Base-by-base conservation (phyloP, 2,888 invertebrate species). In the Leptogaster cylindrica region DNA sequence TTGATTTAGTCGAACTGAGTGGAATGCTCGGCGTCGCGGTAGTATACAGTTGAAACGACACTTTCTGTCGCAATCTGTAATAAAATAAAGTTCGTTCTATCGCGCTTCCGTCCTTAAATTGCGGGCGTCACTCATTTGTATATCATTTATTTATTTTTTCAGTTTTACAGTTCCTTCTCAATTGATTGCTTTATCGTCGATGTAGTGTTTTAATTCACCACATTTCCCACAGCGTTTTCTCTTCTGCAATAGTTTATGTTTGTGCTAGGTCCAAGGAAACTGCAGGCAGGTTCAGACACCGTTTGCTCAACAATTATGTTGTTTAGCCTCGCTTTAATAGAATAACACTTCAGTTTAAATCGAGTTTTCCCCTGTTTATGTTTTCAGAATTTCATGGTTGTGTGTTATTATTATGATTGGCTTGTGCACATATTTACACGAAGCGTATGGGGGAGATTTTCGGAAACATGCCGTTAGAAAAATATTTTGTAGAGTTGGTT, bases 241-340 rank as follows among this genome's bases (percentile, higher is more conserved):
- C 36, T 36, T 25, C 23, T 39, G 39, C 23, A 33, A 39, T 36
- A 39, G 55, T 55, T 55, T 55, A 55, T 39, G 20, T 55, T 55
- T 36, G 33, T 39, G 2, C 55, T 18, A 12, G 36, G 36, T 39
- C 55, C 39, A 33, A 55, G 55, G 55, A 36, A 55, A 55, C 55
- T 36, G 10, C 20, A 1, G 25, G 20, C 55, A 55, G 55, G 55
- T 55, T 55, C 23, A 20, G 55, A 55, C 33, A 55, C 55, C 39
- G 55, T 55, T 55, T 55, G 55, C 55, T 55, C 23, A 55, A 55
- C 55, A 55, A 55, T 55, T 55, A 55, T 55, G 36, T 55, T 55
- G 55, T 55, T 55, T 55, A 55, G 55, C 55, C 36, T 55, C 55
- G 55, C 55, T 55, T 55, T 55, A 55, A 55, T 55, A 39, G 55